These are phyloP conservation scores for Lithophane semibrunnea DNA, from an alignment of 2,888 invertebrate species.

Conservation along the genomic window DNA sequence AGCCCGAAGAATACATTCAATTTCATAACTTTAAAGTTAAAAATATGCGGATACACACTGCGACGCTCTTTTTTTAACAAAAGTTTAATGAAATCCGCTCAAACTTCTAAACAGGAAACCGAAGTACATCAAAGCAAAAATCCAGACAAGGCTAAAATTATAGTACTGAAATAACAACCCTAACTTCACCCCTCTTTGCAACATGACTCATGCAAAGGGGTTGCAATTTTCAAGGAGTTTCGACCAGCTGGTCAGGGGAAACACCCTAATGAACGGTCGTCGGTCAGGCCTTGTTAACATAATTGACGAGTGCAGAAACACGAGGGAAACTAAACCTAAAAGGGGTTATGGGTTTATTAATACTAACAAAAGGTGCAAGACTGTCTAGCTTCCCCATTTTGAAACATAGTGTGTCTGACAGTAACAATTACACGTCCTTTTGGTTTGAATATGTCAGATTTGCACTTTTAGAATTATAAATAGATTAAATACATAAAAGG, in stretches of 20 bases:
- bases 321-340: conserved; percentile 25
- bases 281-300: conserved; percentile 40
- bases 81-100: background rate
- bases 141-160: conserved; percentile 20
- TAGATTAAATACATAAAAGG: background rate
- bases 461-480: background rate
- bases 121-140: conserved; percentile 21
- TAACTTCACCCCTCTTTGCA: conserved; percentile 31
- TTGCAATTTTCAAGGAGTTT: conserved; percentile 48
- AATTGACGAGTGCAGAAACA: conserved; percentile 26
- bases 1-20: background rate
- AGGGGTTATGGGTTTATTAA: conserved; percentile 24
- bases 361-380: conserved; percentile 20
- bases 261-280: conserved; percentile 37
- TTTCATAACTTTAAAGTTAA: background rate
- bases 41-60: background rate
- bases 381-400: conserved; percentile 9
- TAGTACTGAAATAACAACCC: conserved; percentile 33
- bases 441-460: background rate
- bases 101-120: background rate
- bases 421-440: conserved; percentile 10
- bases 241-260: conserved; percentile 37
- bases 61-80: background rate
- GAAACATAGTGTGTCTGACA: conserved; percentile 9
- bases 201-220: conserved; percentile 58